Evolutionary conservation across 2,797 vertebrate genomes (phyloP), one percentile per base, ranked within the genome.

Genomic region (Echeneis naucrates): DNA sequence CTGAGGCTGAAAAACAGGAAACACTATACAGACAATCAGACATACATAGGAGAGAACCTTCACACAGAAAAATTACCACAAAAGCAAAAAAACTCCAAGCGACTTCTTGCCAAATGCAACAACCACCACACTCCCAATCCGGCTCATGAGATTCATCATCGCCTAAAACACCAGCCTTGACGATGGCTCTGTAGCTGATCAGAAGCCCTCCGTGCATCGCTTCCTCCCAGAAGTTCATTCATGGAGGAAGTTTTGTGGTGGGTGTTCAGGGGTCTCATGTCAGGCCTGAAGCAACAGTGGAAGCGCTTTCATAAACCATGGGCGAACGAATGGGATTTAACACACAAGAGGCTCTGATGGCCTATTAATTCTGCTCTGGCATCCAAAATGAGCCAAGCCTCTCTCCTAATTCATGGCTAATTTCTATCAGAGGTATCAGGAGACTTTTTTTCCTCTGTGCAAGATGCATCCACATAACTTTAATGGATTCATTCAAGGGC

Each of bases 361-460:
- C 95, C 96, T 96, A 97, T 97, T 98, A 96, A 97, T 97, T 97
- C 95, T 92, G 92, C 84, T 92, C 92, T 97, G 86, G 86, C 92
- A 89, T 96, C 96, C 96, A 98, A 94, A 95, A 94, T 90, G 95
- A 95, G 94, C 90, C 92, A 92, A 89, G 94, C 94, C 94, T 95
- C 95, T 93, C 95, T 94, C 91, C 94, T 97, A 97, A 97, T 97
- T 97, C 95, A 94, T 93, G 94, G 95, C 95, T 97, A 97, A 97
- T 97, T 97, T 97, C 95, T 97, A 95, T 96, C 95, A 93, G 91
- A 93, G 94, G 95, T 95, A 96, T 95, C 96, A 94, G 94, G 96
- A 96, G 96, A 96, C 93, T 93, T 94, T 92, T 93, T 92, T 92
- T 89, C 89, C 92, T 93, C 90, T 80, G 86, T 60, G 93, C 94